Evolutionary conservation across 2,888 invertebrate genomes (phyloP).

Genomic region (Teleogryllus oceanicus): DNA sequence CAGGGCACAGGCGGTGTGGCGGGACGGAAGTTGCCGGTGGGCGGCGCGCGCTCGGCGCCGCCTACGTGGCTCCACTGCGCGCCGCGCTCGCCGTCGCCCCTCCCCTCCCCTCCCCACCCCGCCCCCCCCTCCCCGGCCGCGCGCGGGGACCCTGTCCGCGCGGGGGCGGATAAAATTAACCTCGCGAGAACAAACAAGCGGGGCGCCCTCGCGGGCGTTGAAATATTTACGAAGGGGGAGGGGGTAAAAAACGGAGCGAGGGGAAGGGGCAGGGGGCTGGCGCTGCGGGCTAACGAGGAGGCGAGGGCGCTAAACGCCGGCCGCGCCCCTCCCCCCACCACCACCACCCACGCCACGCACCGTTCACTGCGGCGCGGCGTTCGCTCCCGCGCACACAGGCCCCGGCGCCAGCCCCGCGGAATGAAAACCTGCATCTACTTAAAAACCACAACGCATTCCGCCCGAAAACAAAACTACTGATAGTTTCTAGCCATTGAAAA

Average conservation of each 20-base stretch:
- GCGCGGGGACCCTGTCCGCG: neutral
- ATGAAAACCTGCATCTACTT: too few species aligned
- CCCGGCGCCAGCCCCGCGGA: too few species aligned
- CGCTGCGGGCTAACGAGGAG: neutral
- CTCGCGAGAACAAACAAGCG: slow-evolving; percentile 18
- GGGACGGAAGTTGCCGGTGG: too few species aligned
- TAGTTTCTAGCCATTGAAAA: too few species aligned
- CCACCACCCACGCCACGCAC: neutral
- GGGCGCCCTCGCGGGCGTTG: neutral
- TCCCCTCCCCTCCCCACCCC: too few species aligned
- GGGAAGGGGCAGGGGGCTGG: neutral
- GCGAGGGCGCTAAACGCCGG: neutral
- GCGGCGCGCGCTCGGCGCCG: too few species aligned
- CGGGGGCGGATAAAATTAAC: slow-evolving; percentile 9
- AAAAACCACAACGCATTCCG: too few species aligned
- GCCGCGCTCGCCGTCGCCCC: too few species aligned
- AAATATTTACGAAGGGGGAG: slow-evolving; percentile 9
- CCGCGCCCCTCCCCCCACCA: neutral
- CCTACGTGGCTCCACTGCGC: too few species aligned
- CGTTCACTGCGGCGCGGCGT: neutral
- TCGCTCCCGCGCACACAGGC: neutral
- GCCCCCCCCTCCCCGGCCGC: neutral
- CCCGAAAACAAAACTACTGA: too few species aligned
- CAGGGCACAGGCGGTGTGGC: too few species aligned
- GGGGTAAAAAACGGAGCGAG: neutral